phyloP scores from a whole-genome alignment of 1,140 invertebrate species.

The Charaxes varanes region DNA sequence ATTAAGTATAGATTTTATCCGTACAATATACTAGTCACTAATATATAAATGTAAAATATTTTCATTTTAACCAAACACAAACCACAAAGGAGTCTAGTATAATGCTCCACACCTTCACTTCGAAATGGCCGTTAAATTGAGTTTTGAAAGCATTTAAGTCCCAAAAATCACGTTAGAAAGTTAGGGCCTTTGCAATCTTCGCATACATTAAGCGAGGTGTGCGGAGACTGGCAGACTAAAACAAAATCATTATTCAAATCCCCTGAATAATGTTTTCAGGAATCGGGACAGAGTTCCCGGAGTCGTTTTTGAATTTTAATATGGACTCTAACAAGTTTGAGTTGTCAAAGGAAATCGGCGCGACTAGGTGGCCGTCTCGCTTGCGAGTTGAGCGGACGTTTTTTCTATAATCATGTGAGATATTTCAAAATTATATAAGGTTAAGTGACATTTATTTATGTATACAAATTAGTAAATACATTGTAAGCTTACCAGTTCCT shows the following conservation, averaged over 20 bases:
- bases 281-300: slow-evolving; percentile 60
- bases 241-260: slow-evolving; percentile 73
- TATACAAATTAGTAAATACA: no score
- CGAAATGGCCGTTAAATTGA: slow-evolving; percentile 44
- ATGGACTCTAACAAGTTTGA: slow-evolving; percentile 68
- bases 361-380: slow-evolving; percentile 25
- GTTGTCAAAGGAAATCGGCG: slow-evolving; percentile 69
- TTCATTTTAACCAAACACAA: no score
- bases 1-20: no score
- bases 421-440: slow-evolving; percentile 33
- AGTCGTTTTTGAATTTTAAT: slow-evolving; percentile 73
- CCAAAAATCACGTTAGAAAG: slow-evolving; percentile 66
- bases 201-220: slow-evolving; percentile 64
- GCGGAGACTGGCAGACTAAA: slow-evolving; percentile 39
- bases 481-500: no score
- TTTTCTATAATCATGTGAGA: no score
- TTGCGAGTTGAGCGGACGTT: slow-evolving; percentile 30
- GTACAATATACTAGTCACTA: no score
- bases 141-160: slow-evolving; percentile 63
- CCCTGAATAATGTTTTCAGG: slow-evolving; percentile 67
- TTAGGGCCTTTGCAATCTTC: slow-evolving; percentile 48
- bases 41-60: no score
- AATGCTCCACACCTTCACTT: slow-evolving; percentile 13
- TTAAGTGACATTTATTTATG: no score
- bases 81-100: slow-evolving; percentile 7